Base-by-base conservation (phyloP, 1,140 invertebrate species). In the Pomacea maculata region DNA sequence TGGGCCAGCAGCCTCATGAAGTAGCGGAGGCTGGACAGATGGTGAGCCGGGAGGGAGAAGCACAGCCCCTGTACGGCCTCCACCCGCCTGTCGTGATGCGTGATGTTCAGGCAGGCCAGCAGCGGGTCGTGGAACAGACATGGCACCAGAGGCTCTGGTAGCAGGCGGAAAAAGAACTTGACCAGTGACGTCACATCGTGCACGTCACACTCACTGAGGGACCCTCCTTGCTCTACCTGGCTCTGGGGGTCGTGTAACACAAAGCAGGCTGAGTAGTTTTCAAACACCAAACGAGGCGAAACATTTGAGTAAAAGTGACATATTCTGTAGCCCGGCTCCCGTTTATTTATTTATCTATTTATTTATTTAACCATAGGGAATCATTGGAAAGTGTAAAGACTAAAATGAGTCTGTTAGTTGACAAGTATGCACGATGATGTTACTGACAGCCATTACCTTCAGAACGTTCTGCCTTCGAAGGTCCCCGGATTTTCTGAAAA, bases 11-110 rank as follows among this genome's bases (percentile, higher is more conserved):
- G 77, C 21, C 70, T 54, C 77, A 78, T 71, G 77, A 78, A 70
- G 77, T 70, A 78, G 15, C 77, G 77, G 21, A 78, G 77, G n/a
- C 77, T 68, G 12, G 77, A 78, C 77, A 78, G 77, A 52, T 78
- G 65, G 67, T 45, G 77, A 54, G 65, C 77, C 19, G 77, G 77
- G 45, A 78, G 15, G 9, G 77, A 19, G 52, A 78, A 78, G 54
- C 77, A 78, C 15, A 78, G 77, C 0, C 25, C 67, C 77, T 78
- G 77, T 65, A 78, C 77, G 25, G 77, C 65, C 21, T 78, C 65
- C 12, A n/a, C 45, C 5, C 67, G 45, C 52, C 70, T 45, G 57
- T 61, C 11, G 45, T 45, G 19, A 21, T 54, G 64, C 1, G 45
- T n/a, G 52, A 78, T 65, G 19, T 70, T 19, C 65, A 78, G 45